Evolutionary conservation across 1,140 invertebrate genomes (phyloP), one percentile per base, ranked within the genome.

Genomic region (Adelges cooleyi): DNA sequence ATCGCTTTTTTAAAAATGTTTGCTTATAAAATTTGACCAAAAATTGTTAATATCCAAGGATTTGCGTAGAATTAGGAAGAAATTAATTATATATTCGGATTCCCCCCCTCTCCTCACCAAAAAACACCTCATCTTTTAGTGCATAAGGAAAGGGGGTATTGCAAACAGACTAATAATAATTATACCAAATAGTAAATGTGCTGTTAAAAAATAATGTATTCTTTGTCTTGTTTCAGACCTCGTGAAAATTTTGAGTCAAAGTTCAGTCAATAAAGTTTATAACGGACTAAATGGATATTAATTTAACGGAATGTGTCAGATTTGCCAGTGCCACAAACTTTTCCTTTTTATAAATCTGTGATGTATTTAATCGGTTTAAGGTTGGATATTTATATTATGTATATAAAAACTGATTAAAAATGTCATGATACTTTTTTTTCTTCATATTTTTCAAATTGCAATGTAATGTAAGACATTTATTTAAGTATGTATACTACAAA

Each of bases 261-360:
- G 75, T 66, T 79, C 84, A 59, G 81, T 82, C 56, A 83, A 83
- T 70, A 83, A 82, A 77, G 77, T 87, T 48, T 89, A 89, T 71
- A 89, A 89, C 77, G 86, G 86, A 72, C 75, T 89, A 70, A 77
- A 80, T 72, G 75, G 75, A 65, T 74, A 73, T 65, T 76, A 69
- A 73, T n/a, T n/a, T n/a, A 29, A 70, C 74, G 73, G 75, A 78
- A 27, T 22, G 36, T 42, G 25, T 56, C 20, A 17, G 27, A 51
- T 22, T 51, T 25, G 29, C 9, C 1, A 36, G 27, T 53, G 27
- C 51, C 17, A 40, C 52, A 27, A 27, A 59, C 18, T 13, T 25
- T 44, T 44, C 27, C 8, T 59, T 27, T 44, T 44, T 6, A 42
- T 42, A 59, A 59, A 6, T 59, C 53, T 59, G 53, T 59, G 53